These are phyloP conservation scores for Pseudorhombus dupliciocellatus DNA, from an alignment of 2,113 vertebrate genomes.

Conservation along the genomic window DNA sequence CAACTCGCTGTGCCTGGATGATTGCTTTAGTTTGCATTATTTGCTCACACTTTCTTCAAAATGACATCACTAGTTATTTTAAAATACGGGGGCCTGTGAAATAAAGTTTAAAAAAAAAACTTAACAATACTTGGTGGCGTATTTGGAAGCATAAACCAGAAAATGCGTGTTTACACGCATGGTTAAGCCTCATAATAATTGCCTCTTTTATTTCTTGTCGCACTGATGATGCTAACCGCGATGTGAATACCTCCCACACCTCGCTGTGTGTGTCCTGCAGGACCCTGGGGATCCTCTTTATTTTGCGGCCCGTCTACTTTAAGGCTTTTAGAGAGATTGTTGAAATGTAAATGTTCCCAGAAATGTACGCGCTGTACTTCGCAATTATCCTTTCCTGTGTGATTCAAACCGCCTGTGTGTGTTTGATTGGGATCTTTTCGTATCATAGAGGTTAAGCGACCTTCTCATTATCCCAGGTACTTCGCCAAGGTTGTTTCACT, in stretches of 20 bases:
- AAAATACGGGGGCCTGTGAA: not conserved
- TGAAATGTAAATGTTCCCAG: slow-evolving; percentile 46
- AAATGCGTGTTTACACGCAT: slow-evolving; percentile 37
- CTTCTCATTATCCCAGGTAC: slow-evolving; percentile 58
- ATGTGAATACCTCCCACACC: slow-evolving; percentile 49
- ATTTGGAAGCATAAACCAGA: slow-evolving; percentile 13
- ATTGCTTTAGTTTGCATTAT: too few relatives aligned
- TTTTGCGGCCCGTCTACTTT: slow-evolving; percentile 13
- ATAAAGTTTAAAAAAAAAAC: not conserved
- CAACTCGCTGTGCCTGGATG: too few relatives aligned
- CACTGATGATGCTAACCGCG: slow-evolving; percentile 31
- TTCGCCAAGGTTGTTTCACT: slow-evolving; percentile 62
- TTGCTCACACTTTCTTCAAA: too few relatives aligned
- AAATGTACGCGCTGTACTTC: slow-evolving; percentile 1
- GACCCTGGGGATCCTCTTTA: slow-evolving; percentile 38
- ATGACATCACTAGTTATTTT: too few relatives aligned
- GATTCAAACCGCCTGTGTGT: slow-evolving; percentile 26
- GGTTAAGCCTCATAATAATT: slow-evolving; percentile 51
- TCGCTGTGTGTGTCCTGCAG: slow-evolving; percentile 27
- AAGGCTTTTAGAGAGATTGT: slow-evolving; percentile 25
- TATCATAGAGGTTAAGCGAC: slow-evolving; percentile 45
- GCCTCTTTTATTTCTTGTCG: slow-evolving; percentile 43
- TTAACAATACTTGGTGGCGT: slow-evolving; percentile 15
- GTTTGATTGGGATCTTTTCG: slow-evolving; percentile 66
- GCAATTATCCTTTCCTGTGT: slow-evolving; percentile 37